Conservation (phyloP, 2,888 invertebrate species). For the Cryptus armator region DNA sequence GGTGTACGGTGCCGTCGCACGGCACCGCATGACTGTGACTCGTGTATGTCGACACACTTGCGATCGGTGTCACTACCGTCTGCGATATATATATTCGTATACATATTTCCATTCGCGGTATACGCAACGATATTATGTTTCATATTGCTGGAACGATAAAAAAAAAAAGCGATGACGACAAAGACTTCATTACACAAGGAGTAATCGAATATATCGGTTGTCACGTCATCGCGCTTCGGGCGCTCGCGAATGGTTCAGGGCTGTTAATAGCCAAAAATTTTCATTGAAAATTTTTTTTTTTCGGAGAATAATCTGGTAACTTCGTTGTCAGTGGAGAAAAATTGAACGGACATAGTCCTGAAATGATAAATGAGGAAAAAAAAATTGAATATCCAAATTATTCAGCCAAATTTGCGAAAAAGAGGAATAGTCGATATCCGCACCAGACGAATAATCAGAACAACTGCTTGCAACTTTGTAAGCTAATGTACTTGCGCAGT, state of each 20-base stretch:
- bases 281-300: too few species aligned
- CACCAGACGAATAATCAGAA: background rate
- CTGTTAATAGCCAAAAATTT: too few species aligned
- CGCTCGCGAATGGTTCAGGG: too few species aligned
- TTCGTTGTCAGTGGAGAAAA: too few species aligned
- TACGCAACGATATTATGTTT: conserved; percentile 14
- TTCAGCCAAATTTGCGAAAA: too few species aligned
- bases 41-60: conserved; percentile 72
- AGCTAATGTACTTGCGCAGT: background rate
- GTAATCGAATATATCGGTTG: background rate
- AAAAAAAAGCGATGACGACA: background rate
- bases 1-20: conserved; percentile 34
- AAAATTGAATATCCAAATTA: too few species aligned
- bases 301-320: too few species aligned
- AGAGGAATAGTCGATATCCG: background rate
- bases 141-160: background rate
- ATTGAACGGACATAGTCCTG: too few species aligned
- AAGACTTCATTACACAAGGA: background rate
- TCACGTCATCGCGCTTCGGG: too few species aligned
- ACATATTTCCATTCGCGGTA: too few species aligned
- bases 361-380: too few species aligned
- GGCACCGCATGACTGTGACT: conserved; percentile 28
- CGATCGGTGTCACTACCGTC: conserved; percentile 73
- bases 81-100: background rate
- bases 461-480: background rate